Evolutionary conservation across 2,113 vertebrate species (phyloP).

Genomic region (Rhinoderma darwinii): DNA sequence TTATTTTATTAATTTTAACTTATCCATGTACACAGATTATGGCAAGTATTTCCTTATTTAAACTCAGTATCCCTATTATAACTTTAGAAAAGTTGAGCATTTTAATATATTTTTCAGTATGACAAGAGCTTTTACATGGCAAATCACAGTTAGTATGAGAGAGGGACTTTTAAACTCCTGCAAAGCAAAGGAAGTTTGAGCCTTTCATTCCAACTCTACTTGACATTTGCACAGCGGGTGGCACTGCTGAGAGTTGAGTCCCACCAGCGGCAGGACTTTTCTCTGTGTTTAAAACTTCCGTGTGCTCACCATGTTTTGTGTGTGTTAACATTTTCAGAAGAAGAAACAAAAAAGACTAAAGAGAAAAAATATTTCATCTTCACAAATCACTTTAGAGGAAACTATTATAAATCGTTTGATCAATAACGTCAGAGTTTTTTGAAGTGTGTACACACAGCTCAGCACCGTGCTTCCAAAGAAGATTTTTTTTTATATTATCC

Average conservation of each 20-base stretch:
- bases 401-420: background rate
- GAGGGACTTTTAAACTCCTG: constrained; percentile 36
- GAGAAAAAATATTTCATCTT: constrained; percentile 36
- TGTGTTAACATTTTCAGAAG: constrained; percentile 47
- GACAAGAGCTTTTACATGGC: background rate
- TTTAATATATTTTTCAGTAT: constrained; percentile 9
- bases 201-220: constrained; percentile 44
- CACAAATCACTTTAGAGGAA: constrained; percentile 1
- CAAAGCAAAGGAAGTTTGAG: constrained; percentile 37
- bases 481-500: background rate
- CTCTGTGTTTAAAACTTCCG: constrained; percentile 36
- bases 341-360: constrained; percentile 17
- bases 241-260: constrained; percentile 23
- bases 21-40: background rate
- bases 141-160: constrained; percentile 13
- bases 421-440: background rate
- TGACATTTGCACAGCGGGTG: constrained; percentile 52
- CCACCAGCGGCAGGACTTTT: constrained; percentile 25
- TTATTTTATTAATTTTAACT: too few relatives aligned
- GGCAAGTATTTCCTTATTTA: background rate
- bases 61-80: background rate
- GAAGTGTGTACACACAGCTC: background rate
- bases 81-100: constrained; percentile 22
- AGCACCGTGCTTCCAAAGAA: background rate
- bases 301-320: constrained; percentile 42